Evolutionary conservation across 1,140 invertebrate species (phyloP).

Genomic region (Acromyrmex charruanus): DNA sequence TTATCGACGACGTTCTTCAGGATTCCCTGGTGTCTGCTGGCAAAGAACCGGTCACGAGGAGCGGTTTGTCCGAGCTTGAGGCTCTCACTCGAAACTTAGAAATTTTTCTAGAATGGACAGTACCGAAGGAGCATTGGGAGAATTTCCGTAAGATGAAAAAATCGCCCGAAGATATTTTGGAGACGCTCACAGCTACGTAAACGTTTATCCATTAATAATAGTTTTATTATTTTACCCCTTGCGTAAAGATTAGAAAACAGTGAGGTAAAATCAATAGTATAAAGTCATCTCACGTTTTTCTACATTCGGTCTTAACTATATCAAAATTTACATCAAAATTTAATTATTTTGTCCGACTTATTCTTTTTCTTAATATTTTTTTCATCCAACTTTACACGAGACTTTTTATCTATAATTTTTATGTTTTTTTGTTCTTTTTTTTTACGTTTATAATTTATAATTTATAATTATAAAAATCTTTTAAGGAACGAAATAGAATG

Average conservation of each 20-base stretch:
- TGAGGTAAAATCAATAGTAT: conserved; percentile 17
- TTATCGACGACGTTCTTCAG: conserved; percentile 93
- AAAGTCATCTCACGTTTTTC: not conserved
- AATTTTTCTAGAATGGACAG: conserved; percentile 93
- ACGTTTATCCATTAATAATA: not conserved
- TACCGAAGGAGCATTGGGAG: conserved; percentile 92
- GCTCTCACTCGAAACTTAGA: conserved; percentile 91
- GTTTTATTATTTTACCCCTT: not conserved
- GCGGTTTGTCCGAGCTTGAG: conserved; percentile 87
- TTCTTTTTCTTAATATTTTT: not conserved
- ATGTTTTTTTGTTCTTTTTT: not conserved
- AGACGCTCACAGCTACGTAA: conserved; percentile 89
- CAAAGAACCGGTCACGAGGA: conserved; percentile 88
- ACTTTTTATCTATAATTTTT: not conserved
- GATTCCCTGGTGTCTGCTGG: conserved; percentile 92
- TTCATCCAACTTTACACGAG: not conserved
- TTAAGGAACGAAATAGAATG: not conserved
- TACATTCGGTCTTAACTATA: not conserved
- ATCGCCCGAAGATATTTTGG: conserved; percentile 92
- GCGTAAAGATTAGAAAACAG: conserved; percentile 41
- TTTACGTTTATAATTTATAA: not conserved
- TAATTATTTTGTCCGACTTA: not conserved
- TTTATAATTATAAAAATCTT: conserved; percentile 8
- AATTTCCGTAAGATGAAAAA: conserved; percentile 91
- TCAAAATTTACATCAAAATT: conserved; percentile 1